phyloP scores from a whole-genome alignment of 1,140 invertebrate genomes.

The Metopolophium dirhodum region DNA sequence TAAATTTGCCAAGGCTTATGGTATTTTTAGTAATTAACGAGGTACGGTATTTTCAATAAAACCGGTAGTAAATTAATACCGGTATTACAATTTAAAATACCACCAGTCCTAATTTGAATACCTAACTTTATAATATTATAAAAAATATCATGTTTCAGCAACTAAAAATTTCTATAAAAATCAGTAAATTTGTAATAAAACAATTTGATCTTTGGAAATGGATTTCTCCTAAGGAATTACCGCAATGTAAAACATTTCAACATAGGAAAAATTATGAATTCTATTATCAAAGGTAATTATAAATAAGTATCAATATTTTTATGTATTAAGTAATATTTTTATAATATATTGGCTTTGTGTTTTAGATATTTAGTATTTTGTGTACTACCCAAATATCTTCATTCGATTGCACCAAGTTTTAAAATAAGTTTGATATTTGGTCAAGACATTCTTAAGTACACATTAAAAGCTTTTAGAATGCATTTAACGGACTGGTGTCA shows the following conservation, averaged over 20 bases:
- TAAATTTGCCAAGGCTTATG: too few species aligned
- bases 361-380: conserved; percentile 37
- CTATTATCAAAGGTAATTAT: conserved; percentile 40
- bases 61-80: too few species aligned
- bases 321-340: background rate
- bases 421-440: conserved; percentile 51
- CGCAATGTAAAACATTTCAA: conserved; percentile 56
- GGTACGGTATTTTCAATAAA: too few species aligned
- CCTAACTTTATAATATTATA: background rate
- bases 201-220: conserved; percentile 45
- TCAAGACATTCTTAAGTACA: conserved; percentile 39
- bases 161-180: conserved; percentile 48
- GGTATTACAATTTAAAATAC: too few species aligned
- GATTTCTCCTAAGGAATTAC: conserved; percentile 56
- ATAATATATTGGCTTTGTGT: background rate
- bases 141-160: conserved; percentile 44
- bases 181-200: conserved; percentile 44
- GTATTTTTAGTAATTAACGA: too few species aligned
- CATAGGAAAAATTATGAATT: conserved; percentile 24
- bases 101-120: background rate
- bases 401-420: conserved; percentile 21
- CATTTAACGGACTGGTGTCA: conserved; percentile 34
- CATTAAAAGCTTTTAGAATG: conserved; percentile 48
- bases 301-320: background rate
- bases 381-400: conserved; percentile 14